Percentiles rank a stretch among this genome's conserved stretches.
Evolutionary conservation across 1,140 invertebrate species (phyloP).

Genomic region (Caligus rogercresseyi): DNA sequence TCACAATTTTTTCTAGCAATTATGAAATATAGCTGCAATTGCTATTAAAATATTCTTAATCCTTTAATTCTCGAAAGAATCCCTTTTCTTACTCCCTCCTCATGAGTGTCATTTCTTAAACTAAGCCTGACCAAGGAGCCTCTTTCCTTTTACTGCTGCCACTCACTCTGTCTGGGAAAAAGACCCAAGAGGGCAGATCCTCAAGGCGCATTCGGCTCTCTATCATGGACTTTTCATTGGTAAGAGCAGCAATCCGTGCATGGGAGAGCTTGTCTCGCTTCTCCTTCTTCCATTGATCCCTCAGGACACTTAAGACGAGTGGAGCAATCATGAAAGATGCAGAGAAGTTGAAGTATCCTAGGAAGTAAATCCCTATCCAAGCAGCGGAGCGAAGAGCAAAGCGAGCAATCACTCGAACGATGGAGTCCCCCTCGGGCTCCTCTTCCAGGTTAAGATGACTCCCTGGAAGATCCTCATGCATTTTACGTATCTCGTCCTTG

Average conservation of each 20-base stretch:
- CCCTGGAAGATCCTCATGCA: background rate
- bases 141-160: too few species aligned
- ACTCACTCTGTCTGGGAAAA: slow-evolving; percentile 17
- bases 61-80: too few species aligned
- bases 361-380: slow-evolving; percentile 11
- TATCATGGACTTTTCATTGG: slow-evolving; percentile 17
- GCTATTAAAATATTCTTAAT: too few species aligned
- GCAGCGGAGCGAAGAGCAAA: slow-evolving; percentile 8
- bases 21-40: too few species aligned
- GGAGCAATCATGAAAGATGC: slow-evolving; percentile 14
- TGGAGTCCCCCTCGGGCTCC: background rate
- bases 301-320: slow-evolving; percentile 11
- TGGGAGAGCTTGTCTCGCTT: slow-evolving; percentile 3
- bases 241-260: slow-evolving; percentile 13
- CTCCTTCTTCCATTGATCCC: slow-evolving; percentile 19
- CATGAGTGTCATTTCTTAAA: too few species aligned
- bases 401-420: slow-evolving; percentile 1
- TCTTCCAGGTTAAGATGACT: slow-evolving; percentile 3
- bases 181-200: slow-evolving; percentile 19
- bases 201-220: slow-evolving; percentile 17
- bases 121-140: too few species aligned
- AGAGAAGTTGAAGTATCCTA: slow-evolving; percentile 19
- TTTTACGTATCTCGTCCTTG: background rate
- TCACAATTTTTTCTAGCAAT: too few species aligned
- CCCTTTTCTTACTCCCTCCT: too few species aligned